Base-by-base conservation (phyloP, 2,888 invertebrate species). In the Drosophila borborema region DNA sequence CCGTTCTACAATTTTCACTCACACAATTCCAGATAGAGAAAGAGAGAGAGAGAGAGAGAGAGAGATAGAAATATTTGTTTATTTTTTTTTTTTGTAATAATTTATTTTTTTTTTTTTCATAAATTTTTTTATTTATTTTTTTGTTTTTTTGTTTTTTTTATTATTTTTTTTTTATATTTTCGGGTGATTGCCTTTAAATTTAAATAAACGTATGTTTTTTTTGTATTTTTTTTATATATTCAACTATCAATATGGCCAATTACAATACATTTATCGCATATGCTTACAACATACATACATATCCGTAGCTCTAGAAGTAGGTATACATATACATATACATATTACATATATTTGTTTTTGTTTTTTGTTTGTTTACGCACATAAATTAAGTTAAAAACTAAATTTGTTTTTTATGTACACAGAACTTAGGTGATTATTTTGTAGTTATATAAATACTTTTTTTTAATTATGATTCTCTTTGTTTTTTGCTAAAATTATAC, bases 221-320 rank as follows among this genome's bases (percentile, higher is more conserved):
- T 60, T 18, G 69, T 16, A 6, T 40, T 2, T 77, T 63, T 38
- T 20, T 34, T 85, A 78, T 89, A 86, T 90, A 88, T 88, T 88
- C 86, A 88, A 88, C 87, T 91, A 91, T 91, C 83, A 91, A 90
- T 92, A 91, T 91, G 91, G 91, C 91, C 92, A 90, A 89, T 90
- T 89, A 90, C 87, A 90, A 85, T 88, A 86, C 86, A 88, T 80
- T 89, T 89, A 82, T 86, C 83, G 88, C 77, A 85, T 89, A 89
- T 73, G 79, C 87, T 83, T 84, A 78, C 60, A 73, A 76, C 62
- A 55, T 55, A 55, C 55, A 79, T 78, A 74, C 61, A 66, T 66
- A 66, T 66, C 67, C 46, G 67, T 66, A 66, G 46, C 40, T 54
- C 67, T 74, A 65, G 60, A 65, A 73, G 58, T 76, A 77, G 56